Evolutionary conservation across 2,113 vertebrate species (phyloP), one percentile per base, ranked within the genome.

Genomic region (Callocephalon fimbriatum): DNA sequence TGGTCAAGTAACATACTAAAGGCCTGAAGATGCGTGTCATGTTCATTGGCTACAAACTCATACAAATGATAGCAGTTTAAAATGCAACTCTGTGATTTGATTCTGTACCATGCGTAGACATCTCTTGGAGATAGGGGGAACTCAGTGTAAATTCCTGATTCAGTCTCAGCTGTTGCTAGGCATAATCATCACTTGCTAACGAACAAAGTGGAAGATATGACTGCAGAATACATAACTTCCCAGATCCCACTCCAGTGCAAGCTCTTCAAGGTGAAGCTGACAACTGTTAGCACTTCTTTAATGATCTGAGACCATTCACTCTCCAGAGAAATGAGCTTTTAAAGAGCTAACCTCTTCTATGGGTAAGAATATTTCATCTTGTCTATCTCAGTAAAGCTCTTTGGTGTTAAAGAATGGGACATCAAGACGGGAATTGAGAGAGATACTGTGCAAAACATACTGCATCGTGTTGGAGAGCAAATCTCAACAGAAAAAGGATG

Each of bases 21-120:
- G 35, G 32, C n/a, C 44, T 5, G 21, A 56, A 54, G 22, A 37
- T 1, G 15, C 15, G 32, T 0, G 0, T n/a, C 12, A 35, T 29
- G 18, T 48, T 42, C 14, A 17, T 53, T 59, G 77, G 38, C 25
- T 35, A 42, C 17, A 48, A 67, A 89, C 53, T 18, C 12, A 31
- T 4, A 73, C 9, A 21, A 86, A 73, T 8, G 3, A 14, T 4
- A 27, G 9, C 62, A 65, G 58, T 45, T 45, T 20, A 38, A 66
- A 91, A 85, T 8, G 15, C 7, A 29, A 11, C 21, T 54, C 38
- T 82, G 27, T 19, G 67, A 66, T 47, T 72, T n/a, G 61, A 47
- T 56, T 78, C 56, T 94, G 35, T 31, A 19, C 40, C 38, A 37
- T 47, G 40, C 9, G 3, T 13, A 21, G 62, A 16, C 47, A 65